phyloP scores from a whole-genome alignment of 1,140 invertebrate species.

The Agrilus planipennis region DNA sequence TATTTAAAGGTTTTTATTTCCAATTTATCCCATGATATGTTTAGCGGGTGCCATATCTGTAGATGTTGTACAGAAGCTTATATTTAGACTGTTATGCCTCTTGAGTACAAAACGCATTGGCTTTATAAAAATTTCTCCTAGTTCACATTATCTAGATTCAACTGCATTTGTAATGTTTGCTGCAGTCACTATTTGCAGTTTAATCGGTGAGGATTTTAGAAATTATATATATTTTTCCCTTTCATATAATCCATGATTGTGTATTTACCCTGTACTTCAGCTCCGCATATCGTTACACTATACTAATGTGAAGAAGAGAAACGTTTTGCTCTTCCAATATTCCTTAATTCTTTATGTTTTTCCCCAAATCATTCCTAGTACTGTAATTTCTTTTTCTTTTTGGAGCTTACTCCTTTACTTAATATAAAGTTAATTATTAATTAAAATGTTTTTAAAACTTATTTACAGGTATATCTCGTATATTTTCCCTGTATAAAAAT shows the following conservation, averaged over 20 bases:
- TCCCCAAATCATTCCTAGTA: too few species aligned
- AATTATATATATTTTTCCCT: too few species aligned
- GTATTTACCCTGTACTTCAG: too few species aligned
- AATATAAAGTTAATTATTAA: slow-evolving; percentile 4
- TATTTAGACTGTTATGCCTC: slow-evolving; percentile 48
- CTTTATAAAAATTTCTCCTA: slow-evolving; percentile 25
- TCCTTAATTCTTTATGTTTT: too few species aligned
- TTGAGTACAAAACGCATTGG: slow-evolving; percentile 23
- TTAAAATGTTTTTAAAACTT: slow-evolving; percentile 18
- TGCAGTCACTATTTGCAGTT: slow-evolving; percentile 46
- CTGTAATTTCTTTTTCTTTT: too few species aligned
- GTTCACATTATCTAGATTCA: slow-evolving; percentile 62
- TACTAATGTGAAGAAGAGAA: too few species aligned
- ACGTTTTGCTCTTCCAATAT: too few species aligned
- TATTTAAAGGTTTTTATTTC: slow-evolving; percentile 76
- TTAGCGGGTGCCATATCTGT: slow-evolving; percentile 73
- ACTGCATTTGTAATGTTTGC: slow-evolving; percentile 57
- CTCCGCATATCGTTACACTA: too few species aligned
- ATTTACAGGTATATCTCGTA: slow-evolving; percentile 50
- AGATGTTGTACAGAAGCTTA: slow-evolving; percentile 68
- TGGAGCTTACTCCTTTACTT: too few species aligned
- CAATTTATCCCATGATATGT: slow-evolving; percentile 87
- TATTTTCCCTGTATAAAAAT: slow-evolving; percentile 46
- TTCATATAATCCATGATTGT: too few species aligned
- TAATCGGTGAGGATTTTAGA: slow-evolving; percentile 35